These are phyloP conservation scores for Catocala fraxini DNA, from an alignment of 2,888 invertebrate species.

Conservation along the genomic window DNA sequence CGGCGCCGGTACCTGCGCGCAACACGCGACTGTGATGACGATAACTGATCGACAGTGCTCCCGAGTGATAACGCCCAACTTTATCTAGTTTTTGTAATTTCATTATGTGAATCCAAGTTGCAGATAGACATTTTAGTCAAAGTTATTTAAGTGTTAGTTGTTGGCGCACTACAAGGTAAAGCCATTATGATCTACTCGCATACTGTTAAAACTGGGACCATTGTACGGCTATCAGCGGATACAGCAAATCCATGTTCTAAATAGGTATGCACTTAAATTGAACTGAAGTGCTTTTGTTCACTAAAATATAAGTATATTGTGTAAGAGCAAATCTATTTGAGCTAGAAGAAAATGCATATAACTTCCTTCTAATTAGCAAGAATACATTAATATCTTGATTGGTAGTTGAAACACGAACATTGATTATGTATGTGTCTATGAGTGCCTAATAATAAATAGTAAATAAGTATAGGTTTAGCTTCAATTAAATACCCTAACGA, in stretches of 20 bases:
- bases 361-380: slow-evolving; percentile 38
- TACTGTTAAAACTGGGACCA: slow-evolving; percentile 77
- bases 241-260: slow-evolving; percentile 59
- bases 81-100: slow-evolving; percentile 59
- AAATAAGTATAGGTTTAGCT: no score
- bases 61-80: slow-evolving; percentile 70
- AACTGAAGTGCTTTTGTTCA: slow-evolving; percentile 27
- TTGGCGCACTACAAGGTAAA: slow-evolving; percentile 81
- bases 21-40: slow-evolving; percentile 80
- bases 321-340: slow-evolving; percentile 12
- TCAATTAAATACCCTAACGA: no score
- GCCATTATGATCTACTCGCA: slow-evolving; percentile 77
- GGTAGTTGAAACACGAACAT: slow-evolving; percentile 25
- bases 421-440: slow-evolving; percentile 21
- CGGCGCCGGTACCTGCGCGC: slow-evolving; percentile 40
- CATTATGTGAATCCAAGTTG: slow-evolving; percentile 68
- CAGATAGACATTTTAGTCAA: slow-evolving; percentile 58
- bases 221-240: slow-evolving; percentile 66
- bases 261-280: slow-evolving; percentile 54
- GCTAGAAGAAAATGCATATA: slow-evolving; percentile 32
- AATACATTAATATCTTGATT: slow-evolving; percentile 45
- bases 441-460: neutral
- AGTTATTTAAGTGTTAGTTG: slow-evolving; percentile 67
- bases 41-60: slow-evolving; percentile 80
- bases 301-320: slow-evolving; percentile 17